Evolutionary conservation across 2,797 vertebrate species (phyloP), one percentile per base, ranked within the genome.

Genomic region (Pitangus sulphuratus): DNA sequence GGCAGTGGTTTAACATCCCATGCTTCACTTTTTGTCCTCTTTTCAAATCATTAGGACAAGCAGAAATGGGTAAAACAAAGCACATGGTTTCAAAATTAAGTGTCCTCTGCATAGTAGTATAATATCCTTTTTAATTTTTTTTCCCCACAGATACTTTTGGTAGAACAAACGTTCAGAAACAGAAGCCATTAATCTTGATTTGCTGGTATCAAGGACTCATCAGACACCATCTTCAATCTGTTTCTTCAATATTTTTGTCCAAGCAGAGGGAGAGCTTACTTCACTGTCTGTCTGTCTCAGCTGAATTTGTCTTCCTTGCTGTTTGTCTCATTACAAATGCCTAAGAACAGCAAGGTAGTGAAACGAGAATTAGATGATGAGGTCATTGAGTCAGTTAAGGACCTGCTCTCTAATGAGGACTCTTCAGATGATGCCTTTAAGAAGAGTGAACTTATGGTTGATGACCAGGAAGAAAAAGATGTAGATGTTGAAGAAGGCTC

Each of bases 301-400:
- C 54, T 75, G 47, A 87, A 87, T 35, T 8, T 78, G 25, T 74
- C 58, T 90, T 94, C 48, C 22, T 22, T 76, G 47, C 24, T 57
- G 39, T 58, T 92, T 75, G 90, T 91, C 94, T 95, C 31, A 75
- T 74, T 96, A 98, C 98, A 98, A 99, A 99, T 99, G 99, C 99
- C 99, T 98, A 99, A 99, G 98, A 99, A 99, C 97, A 99, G 99
- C 98, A 99, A 99, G 96, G 98, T 98, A 97, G 98, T 98, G 97
- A 99, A 99, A 98, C 99, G 98, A 99, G 99, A 99, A 95, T 98
- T 99, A 97, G 99, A 99, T 93, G 99, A 99, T 97, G 99, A 99
- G 91, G 98, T 99, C 98, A 99, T 98, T 65, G 99, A 99, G 97
- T 99, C 99, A 53, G 99, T 98, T 98, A 99, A 98, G 97, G 99